Conservation (phyloP, 2,888 invertebrate genomes). For the Deilephila elpenor region DNA sequence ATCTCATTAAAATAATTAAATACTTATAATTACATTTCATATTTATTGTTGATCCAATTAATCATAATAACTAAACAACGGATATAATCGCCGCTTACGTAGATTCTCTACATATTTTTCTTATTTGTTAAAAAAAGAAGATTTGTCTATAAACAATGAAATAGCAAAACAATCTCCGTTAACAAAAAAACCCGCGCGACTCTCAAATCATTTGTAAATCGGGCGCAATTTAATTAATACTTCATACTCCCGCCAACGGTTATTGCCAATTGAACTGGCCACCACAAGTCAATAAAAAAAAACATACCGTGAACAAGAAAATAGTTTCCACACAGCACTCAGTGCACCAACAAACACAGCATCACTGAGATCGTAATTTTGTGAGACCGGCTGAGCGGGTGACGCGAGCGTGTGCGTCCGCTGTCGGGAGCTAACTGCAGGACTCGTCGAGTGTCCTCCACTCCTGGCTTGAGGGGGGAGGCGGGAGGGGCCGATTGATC, state of each 20-base stretch:
- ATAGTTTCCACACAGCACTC: constrained; percentile 57
- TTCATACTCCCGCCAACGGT: no score
- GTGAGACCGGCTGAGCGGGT: constrained; percentile 41
- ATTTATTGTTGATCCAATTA: no score
- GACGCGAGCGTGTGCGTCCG: constrained; percentile 55
- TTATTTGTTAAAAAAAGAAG: no score
- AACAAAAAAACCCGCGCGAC: constrained; percentile 13
- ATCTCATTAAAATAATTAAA: no score
- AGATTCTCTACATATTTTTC: no score
- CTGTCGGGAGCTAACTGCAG: constrained; percentile 65
- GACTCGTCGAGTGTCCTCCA: constrained; percentile 50
- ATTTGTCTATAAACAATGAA: no score
- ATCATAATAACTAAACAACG: no score
- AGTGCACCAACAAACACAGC: constrained; percentile 64
- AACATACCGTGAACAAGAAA: constrained; percentile 59
- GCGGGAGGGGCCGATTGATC: constrained; percentile 74
- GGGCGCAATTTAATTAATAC: constrained; percentile 2
- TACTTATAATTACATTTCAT: no score
- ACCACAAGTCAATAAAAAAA: neutral
- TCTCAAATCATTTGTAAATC: neutral
- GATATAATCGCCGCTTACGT: no score
- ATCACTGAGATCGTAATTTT: constrained; percentile 63
- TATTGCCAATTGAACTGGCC: neutral
- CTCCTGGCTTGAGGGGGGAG: constrained; percentile 54
- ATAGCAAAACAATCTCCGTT: neutral